Conservation (phyloP, 2,113 vertebrate species). For the Coregonus clupeaformis region DNA sequence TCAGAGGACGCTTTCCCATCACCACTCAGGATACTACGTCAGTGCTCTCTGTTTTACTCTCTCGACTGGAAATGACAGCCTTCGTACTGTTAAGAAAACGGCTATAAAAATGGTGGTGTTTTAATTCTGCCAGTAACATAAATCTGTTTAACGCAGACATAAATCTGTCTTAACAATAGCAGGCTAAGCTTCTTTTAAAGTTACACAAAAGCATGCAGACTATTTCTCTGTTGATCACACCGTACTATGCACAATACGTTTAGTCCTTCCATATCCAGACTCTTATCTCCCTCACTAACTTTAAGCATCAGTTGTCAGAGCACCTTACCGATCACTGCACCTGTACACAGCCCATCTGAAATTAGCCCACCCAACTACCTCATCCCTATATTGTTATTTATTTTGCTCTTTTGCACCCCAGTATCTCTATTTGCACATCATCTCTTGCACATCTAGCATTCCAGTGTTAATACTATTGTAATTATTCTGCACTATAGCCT, state of each 20-base stretch:
- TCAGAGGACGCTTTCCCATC: background rate
- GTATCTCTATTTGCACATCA: too few relatives aligned
- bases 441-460: too few relatives aligned
- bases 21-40: background rate
- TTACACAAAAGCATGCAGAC: background rate
- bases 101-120: background rate
- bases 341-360: too few relatives aligned
- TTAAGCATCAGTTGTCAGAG: too few relatives aligned
- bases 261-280: too few relatives aligned
- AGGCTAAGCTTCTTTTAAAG: conserved; percentile 14
- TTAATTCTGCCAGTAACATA: background rate
- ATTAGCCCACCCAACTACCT: too few relatives aligned
- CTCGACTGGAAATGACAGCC: background rate
- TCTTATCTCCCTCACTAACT: too few relatives aligned
- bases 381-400: too few relatives aligned
- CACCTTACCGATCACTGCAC: too few relatives aligned
- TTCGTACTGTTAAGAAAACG: background rate
- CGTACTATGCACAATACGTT: background rate
- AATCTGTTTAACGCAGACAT: background rate
- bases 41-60: background rate
- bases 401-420: too few relatives aligned
- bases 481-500: too few relatives aligned
- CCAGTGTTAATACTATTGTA: too few relatives aligned
- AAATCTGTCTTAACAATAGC: background rate
- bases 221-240: background rate